Evolutionary conservation across 2,113 vertebrate species (phyloP).

Genomic region (Calypte anna): DNA sequence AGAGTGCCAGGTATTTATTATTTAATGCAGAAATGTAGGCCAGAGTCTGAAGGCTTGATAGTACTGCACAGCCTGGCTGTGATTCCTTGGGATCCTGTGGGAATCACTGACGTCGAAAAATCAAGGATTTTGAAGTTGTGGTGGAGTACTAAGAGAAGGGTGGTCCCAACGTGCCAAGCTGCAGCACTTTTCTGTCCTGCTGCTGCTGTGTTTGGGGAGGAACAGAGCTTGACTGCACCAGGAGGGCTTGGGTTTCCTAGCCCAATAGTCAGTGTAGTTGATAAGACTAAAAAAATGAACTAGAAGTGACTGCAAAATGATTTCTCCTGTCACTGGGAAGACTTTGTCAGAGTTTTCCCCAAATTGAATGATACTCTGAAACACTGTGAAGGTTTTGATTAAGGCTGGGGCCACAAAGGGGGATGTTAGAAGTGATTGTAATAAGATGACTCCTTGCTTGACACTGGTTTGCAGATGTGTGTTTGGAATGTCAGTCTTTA

Average conservation of each 20-base stretch:
- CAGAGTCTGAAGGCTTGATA: slow-evolving; percentile 8
- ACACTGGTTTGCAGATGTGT: background rate
- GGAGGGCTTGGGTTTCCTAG: background rate
- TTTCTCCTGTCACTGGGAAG: fast-evolving
- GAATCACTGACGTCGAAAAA: background rate
- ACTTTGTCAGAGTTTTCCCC: background rate
- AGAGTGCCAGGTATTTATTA: slow-evolving; percentile 62
- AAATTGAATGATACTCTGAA: background rate
- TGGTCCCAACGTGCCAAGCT: background rate
- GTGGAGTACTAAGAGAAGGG: background rate
- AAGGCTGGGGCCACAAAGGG: fast-evolving
- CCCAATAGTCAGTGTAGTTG: fast-evolving
- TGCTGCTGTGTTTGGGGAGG: fast-evolving
- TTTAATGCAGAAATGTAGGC: slow-evolving; percentile 68
- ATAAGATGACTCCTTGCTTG: background rate
- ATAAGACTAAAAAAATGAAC: background rate
- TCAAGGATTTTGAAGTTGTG: background rate
- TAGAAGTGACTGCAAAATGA: background rate
- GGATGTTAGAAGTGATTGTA: background rate
- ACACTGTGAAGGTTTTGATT: background rate
- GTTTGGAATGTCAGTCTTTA: background rate
- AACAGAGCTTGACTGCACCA: background rate
- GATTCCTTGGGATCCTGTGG: slow-evolving; percentile 53
- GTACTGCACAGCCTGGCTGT: background rate
- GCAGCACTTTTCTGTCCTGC: background rate